Base-by-base conservation (phyloP, 2,888 invertebrate genomes). In the Cephonodes hylas region DNA sequence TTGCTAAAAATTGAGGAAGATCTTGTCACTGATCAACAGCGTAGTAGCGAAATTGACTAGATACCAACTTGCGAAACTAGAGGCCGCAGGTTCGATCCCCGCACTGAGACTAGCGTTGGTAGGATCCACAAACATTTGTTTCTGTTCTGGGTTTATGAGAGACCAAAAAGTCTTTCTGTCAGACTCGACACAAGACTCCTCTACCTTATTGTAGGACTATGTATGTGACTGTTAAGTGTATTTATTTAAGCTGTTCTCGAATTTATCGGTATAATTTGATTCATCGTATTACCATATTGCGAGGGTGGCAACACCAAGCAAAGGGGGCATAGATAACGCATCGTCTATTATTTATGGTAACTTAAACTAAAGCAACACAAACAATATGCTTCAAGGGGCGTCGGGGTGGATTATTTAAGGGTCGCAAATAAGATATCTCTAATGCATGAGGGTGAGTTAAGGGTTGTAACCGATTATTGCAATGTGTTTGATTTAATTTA, bases 351-450 rank as follows among this genome's bases (percentile, higher is more conserved):
- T 85, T 81, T 75, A 86, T 83, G 83, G 86, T 81, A 83, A 84
- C 77, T 85, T 84, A 85, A 85, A 84, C 83, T 83, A 84, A 83
- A 80, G 83, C 76, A 76, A 84, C 79, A 79, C 83, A 84, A 84
- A 90, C 91, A 91, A 90, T 91, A 91, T 89, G 91, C 64, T 90
- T 75, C 79, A 62, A 72, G 72, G 77, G 76, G 74, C 67, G 71
- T 62, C 63, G 61, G 68, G 66, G 64, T 56, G 42, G 62, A 48
- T 18, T 60, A 38, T 53, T 42, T n/a, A 25, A 48, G 60, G 53
- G 60, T 53, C 48, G 42, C 53, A 53, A 53, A 53, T 53, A 53
- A 53, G 53, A 53, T 53, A 53, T 53, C 45, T 45, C 27, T 53
- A 44, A 44, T 44, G 44, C 44, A 44, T 44, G 20, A 10, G 34